Base-by-base conservation (phyloP, 2,797 vertebrate genomes). In the Eutrigla gurnardus region DNA sequence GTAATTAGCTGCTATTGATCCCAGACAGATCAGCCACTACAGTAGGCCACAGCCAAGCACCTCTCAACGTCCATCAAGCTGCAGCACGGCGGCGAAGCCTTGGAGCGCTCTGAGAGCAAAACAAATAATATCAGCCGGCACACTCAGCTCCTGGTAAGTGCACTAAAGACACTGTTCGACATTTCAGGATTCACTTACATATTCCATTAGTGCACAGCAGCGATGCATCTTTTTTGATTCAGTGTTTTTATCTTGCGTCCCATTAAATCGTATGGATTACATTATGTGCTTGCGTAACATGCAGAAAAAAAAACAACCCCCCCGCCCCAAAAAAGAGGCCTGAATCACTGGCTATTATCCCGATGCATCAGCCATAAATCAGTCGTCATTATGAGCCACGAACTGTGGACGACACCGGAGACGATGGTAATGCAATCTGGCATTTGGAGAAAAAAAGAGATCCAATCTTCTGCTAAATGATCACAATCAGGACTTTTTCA, bases 1-100 rank as follows among this genome's bases (percentile, higher is more conserved):
- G 89, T 95, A 95, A 96, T 95, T 94, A 94, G 93, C 93, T 91
- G 78, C 83, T 94, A 95, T 95, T 93, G 95, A 95, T 95, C 86
- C 69, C 59, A 80, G 87, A 90, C 81, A 80, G 89, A 93, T 93
- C 90, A 91, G 93, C 93, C 89, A 88, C 93, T 93, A 91, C 88
- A 87, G 91, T 89, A 90, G 91, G 90, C 89, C 87, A 89, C 84
- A 89, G 90, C 88, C 89, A 89, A 92, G 88, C 90, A 87, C 90
- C 88, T 92, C 86, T 91, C 88, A 77, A 84, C 64, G 88, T 88
- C 87, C 89, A 91, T 93, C 92, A 91, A 86, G 82, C 85, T 65
- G 70, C 87, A 54, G 25, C 50, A 71, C 80, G 74, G 83, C 73
- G 75, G 80, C 82, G 60, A 78, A 77, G 90, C 83, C 88, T 88